Conservation (phyloP, 2,888 invertebrate species). For the Cyclophora punctaria region DNA sequence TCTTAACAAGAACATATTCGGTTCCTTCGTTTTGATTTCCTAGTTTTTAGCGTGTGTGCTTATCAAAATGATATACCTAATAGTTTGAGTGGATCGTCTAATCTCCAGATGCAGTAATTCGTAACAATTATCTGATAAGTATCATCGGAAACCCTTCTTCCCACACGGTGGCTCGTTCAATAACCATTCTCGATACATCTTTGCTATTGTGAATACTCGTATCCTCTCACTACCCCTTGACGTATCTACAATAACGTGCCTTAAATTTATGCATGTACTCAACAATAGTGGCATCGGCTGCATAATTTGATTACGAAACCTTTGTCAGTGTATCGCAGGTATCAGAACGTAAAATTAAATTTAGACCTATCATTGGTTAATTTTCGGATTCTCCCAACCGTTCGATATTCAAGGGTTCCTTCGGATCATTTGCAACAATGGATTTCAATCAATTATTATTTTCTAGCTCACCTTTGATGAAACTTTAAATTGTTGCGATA, state of each 20-base stretch:
- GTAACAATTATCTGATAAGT: constrained; percentile 74
- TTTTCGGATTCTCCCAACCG: constrained; percentile 67
- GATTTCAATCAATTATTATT: constrained; percentile 70
- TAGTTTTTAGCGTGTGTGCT: neutral
- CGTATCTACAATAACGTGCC: constrained; percentile 60
- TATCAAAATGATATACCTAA: constrained; percentile 8
- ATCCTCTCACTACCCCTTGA: constrained; percentile 56
- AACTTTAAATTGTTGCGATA: constrained; percentile 66
- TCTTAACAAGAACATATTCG: constrained; percentile 38
- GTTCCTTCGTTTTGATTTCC: constrained; percentile 6
- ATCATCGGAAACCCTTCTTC: constrained; percentile 68
- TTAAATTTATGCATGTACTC: constrained; percentile 67
- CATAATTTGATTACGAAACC: constrained; percentile 72
- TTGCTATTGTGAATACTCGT: constrained; percentile 50
- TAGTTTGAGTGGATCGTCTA: constrained; percentile 14
- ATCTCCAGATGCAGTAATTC: constrained; percentile 57
- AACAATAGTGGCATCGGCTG: constrained; percentile 69
- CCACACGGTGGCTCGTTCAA: constrained; percentile 62
- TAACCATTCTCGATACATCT: constrained; percentile 55
- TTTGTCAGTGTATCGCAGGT: constrained; percentile 67
- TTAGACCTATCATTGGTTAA: constrained; percentile 73
- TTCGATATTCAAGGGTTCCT: constrained; percentile 46
- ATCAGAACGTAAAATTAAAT: constrained; percentile 73
- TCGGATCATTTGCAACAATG: constrained; percentile 63
- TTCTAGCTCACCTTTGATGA: constrained; percentile 67